phyloP scores from a whole-genome alignment of 2,888 invertebrate species.

The Blastobasis lacticolella region DNA sequence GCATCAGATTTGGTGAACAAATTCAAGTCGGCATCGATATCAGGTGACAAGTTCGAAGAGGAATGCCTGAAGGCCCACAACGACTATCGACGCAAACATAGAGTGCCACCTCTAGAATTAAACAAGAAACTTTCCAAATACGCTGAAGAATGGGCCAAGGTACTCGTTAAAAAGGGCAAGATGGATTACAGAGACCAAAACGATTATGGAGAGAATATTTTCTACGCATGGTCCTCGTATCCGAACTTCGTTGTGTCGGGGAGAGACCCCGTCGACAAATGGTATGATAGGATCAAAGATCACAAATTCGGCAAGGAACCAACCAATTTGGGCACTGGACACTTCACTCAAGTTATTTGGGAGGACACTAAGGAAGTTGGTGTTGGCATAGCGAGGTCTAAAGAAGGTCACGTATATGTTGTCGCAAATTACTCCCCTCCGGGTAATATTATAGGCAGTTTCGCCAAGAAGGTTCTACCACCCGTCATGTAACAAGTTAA shows the following conservation, averaged over 20 bases:
- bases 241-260: constrained; percentile 79
- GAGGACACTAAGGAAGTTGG: constrained; percentile 82
- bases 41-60: constrained; percentile 73
- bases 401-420: constrained; percentile 85
- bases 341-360: constrained; percentile 91
- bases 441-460: constrained; percentile 88
- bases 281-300: constrained; percentile 84
- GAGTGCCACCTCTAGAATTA: constrained; percentile 78
- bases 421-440: constrained; percentile 94
- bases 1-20: constrained; percentile 53
- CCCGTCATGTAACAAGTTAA: constrained; percentile 36
- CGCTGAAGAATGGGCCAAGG: constrained; percentile 82
- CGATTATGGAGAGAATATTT: constrained; percentile 90
- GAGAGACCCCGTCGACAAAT: constrained; percentile 82
- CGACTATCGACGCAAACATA: constrained; percentile 79
- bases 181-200: constrained; percentile 84
- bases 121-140: constrained; percentile 78
- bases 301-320: constrained; percentile 80
- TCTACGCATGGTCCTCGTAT: constrained; percentile 82
- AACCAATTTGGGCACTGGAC: constrained; percentile 80
- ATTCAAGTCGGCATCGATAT: constrained; percentile 47
- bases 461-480: constrained; percentile 82
- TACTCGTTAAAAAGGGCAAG: constrained; percentile 76
- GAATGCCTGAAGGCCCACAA: constrained; percentile 86
- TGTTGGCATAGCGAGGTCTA: constrained; percentile 81